Percentiles rank a stretch among this genome's conserved stretches.
Evolutionary conservation across 2,113 vertebrate species (phyloP).

Genomic region (Haemorhous mexicanus): DNA sequence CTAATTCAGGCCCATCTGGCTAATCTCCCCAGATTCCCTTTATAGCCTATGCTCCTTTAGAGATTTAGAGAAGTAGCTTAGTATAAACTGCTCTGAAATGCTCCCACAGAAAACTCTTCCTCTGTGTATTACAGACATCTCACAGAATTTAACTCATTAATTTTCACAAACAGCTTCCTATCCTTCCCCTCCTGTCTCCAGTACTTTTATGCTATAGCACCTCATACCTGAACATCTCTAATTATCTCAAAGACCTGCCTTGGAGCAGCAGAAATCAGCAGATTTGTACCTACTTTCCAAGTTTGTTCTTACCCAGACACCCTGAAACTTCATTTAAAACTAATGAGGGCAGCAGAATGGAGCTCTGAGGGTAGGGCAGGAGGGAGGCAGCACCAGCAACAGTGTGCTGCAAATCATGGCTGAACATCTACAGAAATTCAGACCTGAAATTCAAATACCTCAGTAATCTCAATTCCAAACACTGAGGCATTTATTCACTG

Average conservation of each 20-base stretch:
- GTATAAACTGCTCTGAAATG: constrained; percentile 29
- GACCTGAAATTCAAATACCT: not conserved
- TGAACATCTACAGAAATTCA: not conserved
- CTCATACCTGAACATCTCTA: not conserved
- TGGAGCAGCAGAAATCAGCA: not conserved
- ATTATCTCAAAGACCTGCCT: not conserved
- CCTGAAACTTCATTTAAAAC: not conserved
- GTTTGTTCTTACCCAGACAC: not conserved
- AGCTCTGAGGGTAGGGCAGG: not conserved
- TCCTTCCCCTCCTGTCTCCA: not conserved
- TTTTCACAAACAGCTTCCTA: not conserved
- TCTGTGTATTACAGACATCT: not conserved
- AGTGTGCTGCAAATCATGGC: not conserved
- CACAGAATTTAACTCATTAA: not conserved
- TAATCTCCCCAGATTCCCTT: constrained; percentile 48
- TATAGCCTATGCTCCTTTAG: constrained; percentile 25
- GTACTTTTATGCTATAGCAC: not conserved
- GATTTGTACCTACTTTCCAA: not conserved
- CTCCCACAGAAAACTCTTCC: not conserved
- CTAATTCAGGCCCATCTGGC: constrained; percentile 46
- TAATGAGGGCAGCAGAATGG: not conserved
- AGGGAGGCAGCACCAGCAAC: not conserved
- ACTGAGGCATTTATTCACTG: not conserved
- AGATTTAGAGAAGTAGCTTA: constrained; percentile 65
- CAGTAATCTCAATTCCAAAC: not conserved